Conservation (phyloP, 1,140 invertebrate genomes). For the Saxidomus purpurata region DNA sequence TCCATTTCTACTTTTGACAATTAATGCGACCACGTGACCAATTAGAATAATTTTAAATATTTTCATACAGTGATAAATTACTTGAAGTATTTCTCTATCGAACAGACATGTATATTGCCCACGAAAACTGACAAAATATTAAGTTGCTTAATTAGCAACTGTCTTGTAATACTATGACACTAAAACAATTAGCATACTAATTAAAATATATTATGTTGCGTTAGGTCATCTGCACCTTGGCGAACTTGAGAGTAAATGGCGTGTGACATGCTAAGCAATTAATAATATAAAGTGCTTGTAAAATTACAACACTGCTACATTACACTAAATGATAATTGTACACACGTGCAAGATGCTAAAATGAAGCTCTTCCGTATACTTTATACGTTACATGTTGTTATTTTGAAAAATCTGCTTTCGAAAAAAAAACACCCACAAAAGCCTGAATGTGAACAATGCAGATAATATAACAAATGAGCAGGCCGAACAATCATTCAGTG, state of each 20-base stretch:
- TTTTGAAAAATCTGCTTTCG: too few relatives aligned
- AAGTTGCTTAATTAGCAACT: not conserved
- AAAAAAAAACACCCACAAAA: too few relatives aligned
- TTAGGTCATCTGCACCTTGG: conserved; percentile 1
- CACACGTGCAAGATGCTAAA: too few relatives aligned
- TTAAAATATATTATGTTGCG: not conserved
- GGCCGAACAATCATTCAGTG: too few relatives aligned
- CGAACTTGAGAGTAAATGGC: not conserved
- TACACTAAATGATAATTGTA: too few relatives aligned
- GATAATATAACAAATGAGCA: too few relatives aligned
- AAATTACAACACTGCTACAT: too few relatives aligned
- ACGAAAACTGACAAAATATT: conserved; percentile 20
- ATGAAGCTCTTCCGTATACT: too few relatives aligned
- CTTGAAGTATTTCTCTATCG: not conserved
- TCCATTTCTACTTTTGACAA: conserved; percentile 15
- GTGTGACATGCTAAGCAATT: not conserved
- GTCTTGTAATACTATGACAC: conserved; percentile 32
- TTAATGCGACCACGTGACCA: conserved; percentile 7
- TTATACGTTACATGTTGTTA: too few relatives aligned
- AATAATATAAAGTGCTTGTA: too few relatives aligned
- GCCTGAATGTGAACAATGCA: too few relatives aligned
- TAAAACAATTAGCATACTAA: not conserved
- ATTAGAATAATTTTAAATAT: conserved; percentile 34
- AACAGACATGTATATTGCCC: not conserved
- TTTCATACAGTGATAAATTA: conserved; percentile 18